Conservation (phyloP, 2,797 vertebrate genomes). For the Agapornis canus region DNA sequence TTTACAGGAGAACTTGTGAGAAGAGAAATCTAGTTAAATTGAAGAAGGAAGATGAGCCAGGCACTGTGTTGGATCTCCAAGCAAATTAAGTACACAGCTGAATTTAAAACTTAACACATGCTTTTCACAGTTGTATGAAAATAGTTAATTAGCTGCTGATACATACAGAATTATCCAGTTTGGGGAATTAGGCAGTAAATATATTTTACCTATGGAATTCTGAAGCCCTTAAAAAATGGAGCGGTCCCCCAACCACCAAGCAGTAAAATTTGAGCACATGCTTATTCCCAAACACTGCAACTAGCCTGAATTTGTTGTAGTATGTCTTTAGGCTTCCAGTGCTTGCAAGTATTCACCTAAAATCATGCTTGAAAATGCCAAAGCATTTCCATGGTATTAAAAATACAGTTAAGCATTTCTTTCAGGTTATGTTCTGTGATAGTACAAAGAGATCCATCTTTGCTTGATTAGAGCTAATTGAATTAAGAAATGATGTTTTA, state of each 20-base stretch:
- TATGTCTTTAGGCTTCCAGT: background rate
- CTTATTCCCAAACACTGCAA: background rate
- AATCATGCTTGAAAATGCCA: background rate
- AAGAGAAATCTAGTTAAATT: background rate
- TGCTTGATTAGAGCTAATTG: background rate
- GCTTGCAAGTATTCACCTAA: background rate
- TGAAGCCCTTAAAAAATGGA: background rate
- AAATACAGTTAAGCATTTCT: background rate
- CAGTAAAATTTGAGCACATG: background rate
- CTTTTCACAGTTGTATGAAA: background rate
- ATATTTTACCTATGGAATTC: background rate
- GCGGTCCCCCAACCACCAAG: background rate
- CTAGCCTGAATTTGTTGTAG: background rate
- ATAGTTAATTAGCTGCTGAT: background rate
- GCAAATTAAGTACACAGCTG: background rate
- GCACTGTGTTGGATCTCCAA: background rate
- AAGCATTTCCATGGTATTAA: background rate
- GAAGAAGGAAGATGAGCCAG: background rate
- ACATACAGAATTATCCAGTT: background rate
- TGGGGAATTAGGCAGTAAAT: background rate
- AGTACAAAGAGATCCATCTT: accelerated
- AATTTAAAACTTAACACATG: background rate
- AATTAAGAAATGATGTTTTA: background rate
- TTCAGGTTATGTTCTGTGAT: background rate
- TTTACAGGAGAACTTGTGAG: background rate